Percentiles rank a stretch among this genome's conserved stretches.
These are phyloP conservation scores for Pachyrhynchus sulphureomaculatus DNA, from an alignment of 1,140 invertebrate species.

Conservation along the genomic window DNA sequence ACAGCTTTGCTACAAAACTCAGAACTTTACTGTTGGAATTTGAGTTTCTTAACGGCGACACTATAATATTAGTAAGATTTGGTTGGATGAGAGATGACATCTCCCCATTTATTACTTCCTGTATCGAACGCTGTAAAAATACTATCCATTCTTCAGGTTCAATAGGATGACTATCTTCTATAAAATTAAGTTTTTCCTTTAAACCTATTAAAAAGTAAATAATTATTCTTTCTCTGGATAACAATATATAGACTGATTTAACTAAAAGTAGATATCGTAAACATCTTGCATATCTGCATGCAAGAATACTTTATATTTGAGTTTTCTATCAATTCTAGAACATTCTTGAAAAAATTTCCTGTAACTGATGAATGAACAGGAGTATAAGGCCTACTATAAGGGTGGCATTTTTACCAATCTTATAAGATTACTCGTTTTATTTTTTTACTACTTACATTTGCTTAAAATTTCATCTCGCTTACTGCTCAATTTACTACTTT, in stretches of 20 bases:
- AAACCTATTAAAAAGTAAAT: constrained; percentile 13
- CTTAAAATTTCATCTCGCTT: constrained; percentile 9
- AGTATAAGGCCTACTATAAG: no score
- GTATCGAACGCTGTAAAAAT: constrained; percentile 68
- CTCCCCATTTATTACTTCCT: constrained; percentile 72
- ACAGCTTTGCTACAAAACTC: constrained; percentile 67
- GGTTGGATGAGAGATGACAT: constrained; percentile 69
- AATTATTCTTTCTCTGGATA: no score
- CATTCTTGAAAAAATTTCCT: no score
- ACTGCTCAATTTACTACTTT: neutral
- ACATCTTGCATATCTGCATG: no score
- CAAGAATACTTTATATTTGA: no score
- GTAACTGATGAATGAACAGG: no score
- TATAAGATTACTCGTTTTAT: neutral
- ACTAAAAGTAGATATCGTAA: no score
- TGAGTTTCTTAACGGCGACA: constrained; percentile 67
- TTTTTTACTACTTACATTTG: constrained; percentile 4
- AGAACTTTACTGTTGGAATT: constrained; percentile 64
- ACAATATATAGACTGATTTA: no score
- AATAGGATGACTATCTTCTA: constrained; percentile 60
- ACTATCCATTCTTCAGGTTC: constrained; percentile 84
- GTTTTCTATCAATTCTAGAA: no score
- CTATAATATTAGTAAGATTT: constrained; percentile 66
- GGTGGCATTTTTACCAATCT: no score
- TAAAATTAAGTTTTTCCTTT: constrained; percentile 44